Base-by-base conservation (phyloP, 2,797 vertebrate species). In the Loris lydekkerianus region DNA sequence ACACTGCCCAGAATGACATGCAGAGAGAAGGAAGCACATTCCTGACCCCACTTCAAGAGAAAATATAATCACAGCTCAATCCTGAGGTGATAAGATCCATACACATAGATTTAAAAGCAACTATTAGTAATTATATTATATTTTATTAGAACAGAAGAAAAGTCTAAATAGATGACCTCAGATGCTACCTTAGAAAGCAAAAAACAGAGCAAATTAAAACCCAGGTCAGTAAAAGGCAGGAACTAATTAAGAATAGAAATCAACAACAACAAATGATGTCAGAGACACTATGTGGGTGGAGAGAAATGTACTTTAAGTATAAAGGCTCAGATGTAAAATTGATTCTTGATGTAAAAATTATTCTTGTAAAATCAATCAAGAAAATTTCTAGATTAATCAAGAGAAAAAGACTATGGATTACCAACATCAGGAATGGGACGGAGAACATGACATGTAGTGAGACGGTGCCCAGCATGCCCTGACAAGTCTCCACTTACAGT, bases 111-210 rank as follows among this genome's bases (percentile, higher is more conserved):
- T 90, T 87, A 78, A 83, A 89, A 77, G 37, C 53, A 89, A 77
- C 43, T 37, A 7, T 90, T n/a, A 75, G 8, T 69, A 76, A 70
- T 21, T 90, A 18, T 0, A 9, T 75, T 73, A 10, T 70, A 67
- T 80, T 91, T 29, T 70, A 37, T 82, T 77, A 94, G 69, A 73
- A 91, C 83, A 95, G 23, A 78, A 90, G 43, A 84, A 73, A 88
- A 78, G 61, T 73, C 60, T 78, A 85, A 75, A 46, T 84, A 29
- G 37, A 65, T 73, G 23, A 63, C 40, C n/a, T 70, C 73, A 85
- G 11, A 15, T 63, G 29, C 20, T 89, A 61, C 46, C 18, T 88
- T 91, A 84, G 72, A 90, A 83, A 86, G 58, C 46, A 67, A 84
- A 69, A 58, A 83, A 34, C 29, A 83, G 23, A 76, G 31, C 4